Evolutionary conservation across 2,797 vertebrate genomes (phyloP).

Genomic region (Sandelia bainsii): DNA sequence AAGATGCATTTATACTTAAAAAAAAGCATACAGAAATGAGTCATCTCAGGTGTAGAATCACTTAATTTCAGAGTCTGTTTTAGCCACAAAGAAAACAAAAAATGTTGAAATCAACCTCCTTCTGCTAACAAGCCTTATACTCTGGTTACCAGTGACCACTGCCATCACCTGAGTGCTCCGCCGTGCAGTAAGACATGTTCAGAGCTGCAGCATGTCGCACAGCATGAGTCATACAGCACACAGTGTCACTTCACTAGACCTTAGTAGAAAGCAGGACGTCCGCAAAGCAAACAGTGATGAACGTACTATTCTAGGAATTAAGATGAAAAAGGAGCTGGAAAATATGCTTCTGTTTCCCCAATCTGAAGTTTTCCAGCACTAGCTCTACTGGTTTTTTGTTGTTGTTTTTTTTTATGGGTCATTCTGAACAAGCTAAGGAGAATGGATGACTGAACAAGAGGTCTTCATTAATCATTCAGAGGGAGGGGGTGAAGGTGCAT

Average conservation of each 20-base stretch:
- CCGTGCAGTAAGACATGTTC: slow-evolving; percentile 46
- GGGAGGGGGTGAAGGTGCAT: slow-evolving; percentile 32
- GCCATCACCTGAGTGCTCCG: slow-evolving; percentile 17
- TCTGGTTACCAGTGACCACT: slow-evolving; percentile 12
- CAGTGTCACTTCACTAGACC: slow-evolving; percentile 68
- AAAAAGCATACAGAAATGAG: not conserved
- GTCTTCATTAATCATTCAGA: slow-evolving; percentile 65
- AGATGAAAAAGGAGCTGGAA: slow-evolving; percentile 79
- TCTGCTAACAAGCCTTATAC: slow-evolving; percentile 20
- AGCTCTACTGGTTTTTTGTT: slow-evolving; percentile 73
- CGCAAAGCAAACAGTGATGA: slow-evolving; percentile 72
- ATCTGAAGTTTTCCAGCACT: slow-evolving; percentile 84
- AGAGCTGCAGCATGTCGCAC: slow-evolving; percentile 62
- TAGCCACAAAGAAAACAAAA: slow-evolving; percentile 5
- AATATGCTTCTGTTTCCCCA: slow-evolving; percentile 82
- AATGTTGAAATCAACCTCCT: slow-evolving; percentile 1
- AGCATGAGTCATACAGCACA: slow-evolving; percentile 69
- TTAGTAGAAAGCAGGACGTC: slow-evolving; percentile 76
- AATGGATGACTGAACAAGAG: slow-evolving; percentile 62
- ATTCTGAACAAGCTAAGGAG: slow-evolving; percentile 81
- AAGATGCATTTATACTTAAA: not conserved
- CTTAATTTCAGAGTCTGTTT: not conserved
- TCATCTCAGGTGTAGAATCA: not conserved
- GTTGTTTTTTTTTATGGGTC: slow-evolving; percentile 87
- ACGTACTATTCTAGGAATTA: slow-evolving; percentile 72